Conservation (phyloP, 2,888 invertebrate genomes). For the Rhagophthalmus giganteus region DNA sequence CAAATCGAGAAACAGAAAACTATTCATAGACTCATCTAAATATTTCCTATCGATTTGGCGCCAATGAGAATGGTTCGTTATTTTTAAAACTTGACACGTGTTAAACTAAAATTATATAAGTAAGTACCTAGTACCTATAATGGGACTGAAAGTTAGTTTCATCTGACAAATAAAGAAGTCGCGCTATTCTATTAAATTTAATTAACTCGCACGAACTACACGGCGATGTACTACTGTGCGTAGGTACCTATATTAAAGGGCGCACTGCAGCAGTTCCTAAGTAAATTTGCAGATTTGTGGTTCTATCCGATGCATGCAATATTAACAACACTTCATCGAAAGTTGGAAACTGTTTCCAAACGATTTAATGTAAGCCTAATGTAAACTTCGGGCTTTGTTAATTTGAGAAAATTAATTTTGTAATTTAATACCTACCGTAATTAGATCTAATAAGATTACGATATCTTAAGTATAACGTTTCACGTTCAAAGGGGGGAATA, state of each 20-base stretch:
- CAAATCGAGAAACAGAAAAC: background rate
- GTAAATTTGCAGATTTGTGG: too few species aligned
- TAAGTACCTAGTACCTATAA: too few species aligned
- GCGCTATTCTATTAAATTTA: background rate
- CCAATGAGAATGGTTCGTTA: background rate
- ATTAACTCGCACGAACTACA: background rate
- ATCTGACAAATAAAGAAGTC: too few species aligned
- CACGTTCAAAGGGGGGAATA: too few species aligned
- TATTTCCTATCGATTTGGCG: background rate
- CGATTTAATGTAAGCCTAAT: conserved; percentile 12
- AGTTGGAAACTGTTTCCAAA: conserved; percentile 11
- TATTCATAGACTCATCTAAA: background rate
- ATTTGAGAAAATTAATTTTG: conserved; percentile 2
- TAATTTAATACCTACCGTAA: too few species aligned
- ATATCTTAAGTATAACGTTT: background rate
- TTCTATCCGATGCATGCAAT: conserved; percentile 1
- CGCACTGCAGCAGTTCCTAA: background rate
- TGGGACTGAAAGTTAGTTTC: too few species aligned
- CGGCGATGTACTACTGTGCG: background rate
- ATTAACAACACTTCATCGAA: conserved; percentile 2
- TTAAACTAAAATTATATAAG: background rate
- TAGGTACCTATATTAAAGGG: background rate
- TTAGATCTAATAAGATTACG: background rate
- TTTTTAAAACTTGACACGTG: conserved; percentile 1
- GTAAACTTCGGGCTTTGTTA: too few species aligned